These are phyloP conservation scores for Silurus asotus DNA, from an alignment of 2,113 vertebrate genomes.

Conservation along the genomic window DNA sequence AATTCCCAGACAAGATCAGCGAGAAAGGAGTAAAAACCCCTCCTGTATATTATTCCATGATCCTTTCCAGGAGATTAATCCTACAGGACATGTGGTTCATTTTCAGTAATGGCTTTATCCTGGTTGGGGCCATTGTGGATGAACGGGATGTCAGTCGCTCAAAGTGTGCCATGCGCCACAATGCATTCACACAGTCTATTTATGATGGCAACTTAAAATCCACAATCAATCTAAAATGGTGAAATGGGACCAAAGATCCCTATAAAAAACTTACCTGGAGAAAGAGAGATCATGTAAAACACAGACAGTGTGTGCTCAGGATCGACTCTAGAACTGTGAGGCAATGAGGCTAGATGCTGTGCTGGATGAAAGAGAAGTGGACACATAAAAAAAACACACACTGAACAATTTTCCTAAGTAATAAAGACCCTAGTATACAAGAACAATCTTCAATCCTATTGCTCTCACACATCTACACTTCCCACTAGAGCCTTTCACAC, in stretches of 20 bases:
- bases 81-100: constrained; percentile 66
- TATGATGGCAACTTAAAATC: background rate
- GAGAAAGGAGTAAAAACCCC: constrained; percentile 17
- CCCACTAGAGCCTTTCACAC: constrained; percentile 42
- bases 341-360: background rate
- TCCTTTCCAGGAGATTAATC: constrained; percentile 64
- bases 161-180: background rate
- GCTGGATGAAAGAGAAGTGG: background rate
- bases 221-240: background rate
- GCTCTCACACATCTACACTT: constrained; percentile 31
- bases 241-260: background rate
- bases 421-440: constrained; percentile 20
- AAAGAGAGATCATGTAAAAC: background rate
- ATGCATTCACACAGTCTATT: background rate
- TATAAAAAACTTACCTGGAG: background rate
- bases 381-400: background rate
- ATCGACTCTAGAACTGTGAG: background rate
- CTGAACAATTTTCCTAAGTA: constrained; percentile 64
- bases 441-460: constrained; percentile 1
- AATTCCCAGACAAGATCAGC: constrained; percentile 50
- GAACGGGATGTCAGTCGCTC: background rate
- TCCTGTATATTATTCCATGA: background rate
- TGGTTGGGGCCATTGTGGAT: background rate
- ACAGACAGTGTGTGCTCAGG: background rate
- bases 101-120: constrained; percentile 14